phyloP scores from a whole-genome alignment of 2,888 invertebrate species.

The Chrysolina americana region DNA sequence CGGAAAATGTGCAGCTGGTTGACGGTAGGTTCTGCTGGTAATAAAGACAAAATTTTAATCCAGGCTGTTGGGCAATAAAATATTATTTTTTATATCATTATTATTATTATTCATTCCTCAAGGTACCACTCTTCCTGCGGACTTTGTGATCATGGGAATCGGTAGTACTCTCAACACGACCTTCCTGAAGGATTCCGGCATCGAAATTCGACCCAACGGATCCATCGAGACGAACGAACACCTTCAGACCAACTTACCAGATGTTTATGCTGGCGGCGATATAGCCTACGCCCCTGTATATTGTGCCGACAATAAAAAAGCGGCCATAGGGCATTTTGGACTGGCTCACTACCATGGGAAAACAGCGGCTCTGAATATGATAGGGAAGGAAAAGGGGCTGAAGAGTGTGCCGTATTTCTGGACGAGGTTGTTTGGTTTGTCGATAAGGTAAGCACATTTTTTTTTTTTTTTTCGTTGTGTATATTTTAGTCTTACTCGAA shows the following conservation, averaged over 20 bases:
- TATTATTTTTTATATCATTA: too few relatives aligned
- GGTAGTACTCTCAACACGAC: conserved; percentile 87
- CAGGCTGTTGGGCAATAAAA: too few relatives aligned
- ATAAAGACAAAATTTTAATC: too few relatives aligned
- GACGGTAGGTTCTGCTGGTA: conserved; percentile 71
- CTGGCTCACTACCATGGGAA: conserved; percentile 94
- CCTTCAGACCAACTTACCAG: conserved; percentile 83
- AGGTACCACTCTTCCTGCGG: conserved; percentile 77
- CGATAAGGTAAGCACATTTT: conserved; percentile 69
- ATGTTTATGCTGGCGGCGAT: conserved; percentile 94
- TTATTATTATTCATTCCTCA: not conserved
- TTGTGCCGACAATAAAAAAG: conserved; percentile 73
- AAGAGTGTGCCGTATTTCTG: conserved; percentile 93
- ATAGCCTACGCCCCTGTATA: conserved; percentile 91
- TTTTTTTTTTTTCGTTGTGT: not conserved
- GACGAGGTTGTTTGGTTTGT: conserved; percentile 90
- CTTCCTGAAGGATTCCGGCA: conserved; percentile 83
- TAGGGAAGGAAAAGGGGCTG: conserved; percentile 76
- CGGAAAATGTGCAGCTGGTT: conserved; percentile 79
- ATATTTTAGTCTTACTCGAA: not conserved
- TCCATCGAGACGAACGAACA: conserved; percentile 78
- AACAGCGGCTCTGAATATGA: conserved; percentile 89
- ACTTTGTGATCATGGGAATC: conserved; percentile 88
- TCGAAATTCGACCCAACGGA: conserved; percentile 78
- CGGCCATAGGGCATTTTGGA: conserved; percentile 89